Evolutionary conservation across 92 coral and sea anemone species (phyloP), one percentile per base, ranked within the genome.

Genomic region (Bergia sp.): DNA sequence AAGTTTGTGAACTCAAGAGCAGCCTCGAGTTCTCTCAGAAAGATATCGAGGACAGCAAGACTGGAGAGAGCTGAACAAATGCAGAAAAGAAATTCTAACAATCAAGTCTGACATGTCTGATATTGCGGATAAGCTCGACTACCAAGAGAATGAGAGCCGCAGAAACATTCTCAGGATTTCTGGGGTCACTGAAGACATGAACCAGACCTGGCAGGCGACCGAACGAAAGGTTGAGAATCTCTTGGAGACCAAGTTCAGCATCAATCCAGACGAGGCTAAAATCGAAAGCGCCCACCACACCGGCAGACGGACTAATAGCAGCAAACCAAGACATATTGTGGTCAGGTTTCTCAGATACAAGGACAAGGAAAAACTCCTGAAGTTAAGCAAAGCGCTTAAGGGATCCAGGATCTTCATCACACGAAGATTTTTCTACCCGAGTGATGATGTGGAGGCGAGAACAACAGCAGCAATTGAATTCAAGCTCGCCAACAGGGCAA

Each of bases 401-500:
- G 79, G 79, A 38, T 75, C 79, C 79, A 20, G 47, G 50, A 49
- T 75, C 1, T 37, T 37, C 79, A 75, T 75, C n/a, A 75, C 29
- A 75, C 38, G 79, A 75, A 75, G 79, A 75, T 21, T 40, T 76
- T 36, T 76, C 80, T 23, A 41, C 29, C 20, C 41, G 53, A 76
- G 55, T 76, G 20, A 76, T 42, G 80, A 40, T 43, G 80, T 41
- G 80, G 80, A 76, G 80, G 20, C 80, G 11, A 76, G 80, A 76
- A 55, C 80, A 76, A 76, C 80, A 76, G 57, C 55, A 76, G 49
- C 80, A 76, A 55, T 55, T 76, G 53, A 29, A 23, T 29, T 55
- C 80, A 10, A 76, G 80, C 80, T n/a, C 2, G 80, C 80, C 80
- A 76, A 76, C 80, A 76, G 41, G 80, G 80, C 53, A 76, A 76